Evolutionary conservation across 2,797 vertebrate species (phyloP).

Genomic region (Melanotaenia parkinsoni): DNA sequence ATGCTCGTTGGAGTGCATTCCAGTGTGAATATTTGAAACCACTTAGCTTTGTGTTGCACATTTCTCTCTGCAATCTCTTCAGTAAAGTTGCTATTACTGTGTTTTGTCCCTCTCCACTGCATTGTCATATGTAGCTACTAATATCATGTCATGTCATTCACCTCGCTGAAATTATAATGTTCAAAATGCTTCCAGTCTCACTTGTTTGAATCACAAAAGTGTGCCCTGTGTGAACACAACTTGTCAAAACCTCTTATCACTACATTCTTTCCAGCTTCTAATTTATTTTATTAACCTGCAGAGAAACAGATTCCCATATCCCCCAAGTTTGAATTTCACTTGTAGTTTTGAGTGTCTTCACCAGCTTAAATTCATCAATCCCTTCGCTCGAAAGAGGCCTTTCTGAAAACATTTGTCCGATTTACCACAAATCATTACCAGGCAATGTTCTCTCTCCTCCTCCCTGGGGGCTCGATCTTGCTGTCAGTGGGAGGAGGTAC

Average conservation of each 20-base stretch:
- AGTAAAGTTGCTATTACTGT: conserved; percentile 5
- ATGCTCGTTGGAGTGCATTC: conserved; percentile 4
- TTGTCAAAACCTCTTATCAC: not conserved
- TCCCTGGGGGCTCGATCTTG: conserved; percentile 81
- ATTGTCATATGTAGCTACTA: conserved; percentile 7
- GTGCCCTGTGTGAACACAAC: not conserved
- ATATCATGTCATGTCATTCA: conserved; percentile 22
- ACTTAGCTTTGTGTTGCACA: conserved; percentile 25
- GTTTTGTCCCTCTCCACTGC: not conserved
- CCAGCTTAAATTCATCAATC: conserved; percentile 69
- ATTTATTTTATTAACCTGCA: not conserved
- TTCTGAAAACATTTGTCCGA: conserved; percentile 84
- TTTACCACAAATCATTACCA: conserved; percentile 85
- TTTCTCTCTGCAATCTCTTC: conserved; percentile 26
- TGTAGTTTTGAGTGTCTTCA: conserved; percentile 19
- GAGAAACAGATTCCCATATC: not conserved
- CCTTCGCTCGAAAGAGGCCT: conserved; percentile 65
- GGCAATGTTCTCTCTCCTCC: conserved; percentile 73
- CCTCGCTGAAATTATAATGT: conserved; percentile 22
- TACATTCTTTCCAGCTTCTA: not conserved
- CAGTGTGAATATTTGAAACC: conserved; percentile 14
- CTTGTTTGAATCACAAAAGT: not conserved
- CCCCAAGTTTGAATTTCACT: conserved; percentile 7
- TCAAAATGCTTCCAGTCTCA: not conserved
- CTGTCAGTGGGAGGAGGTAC: conserved; percentile 76